Base-by-base conservation (phyloP, 2,888 invertebrate genomes). In the Sicus ferrugineus region DNA sequence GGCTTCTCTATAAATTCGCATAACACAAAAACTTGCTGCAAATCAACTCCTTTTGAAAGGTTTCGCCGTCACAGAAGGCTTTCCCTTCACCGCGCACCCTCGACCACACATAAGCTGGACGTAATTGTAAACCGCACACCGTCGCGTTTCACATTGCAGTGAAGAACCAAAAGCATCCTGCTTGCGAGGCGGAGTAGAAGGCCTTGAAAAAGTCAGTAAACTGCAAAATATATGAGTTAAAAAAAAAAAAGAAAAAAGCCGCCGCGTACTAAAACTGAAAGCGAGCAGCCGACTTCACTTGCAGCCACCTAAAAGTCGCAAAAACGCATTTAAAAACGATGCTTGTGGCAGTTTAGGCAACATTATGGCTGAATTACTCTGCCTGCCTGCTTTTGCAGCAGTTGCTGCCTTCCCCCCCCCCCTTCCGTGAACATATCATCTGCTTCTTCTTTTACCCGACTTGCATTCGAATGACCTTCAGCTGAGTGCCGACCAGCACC, bases 391-490 rank as follows among this genome's bases (percentile, higher is more conserved):
- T 5, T 46, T 34, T 5, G n/a, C 46, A 11, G 46, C 2, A 4
- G n/a, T 52, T 23, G 50, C 23, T 23, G 11, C 23, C 21, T 19
- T 52, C 6, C 50, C 50, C 23, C 23, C 23, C 23, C 50, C 23
- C 6, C 9, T 6, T 52, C 50, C 7, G 14, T 9, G 23, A n/a
- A n/a, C n/a, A n/a, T n/a, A n/a, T n/a, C n/a, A n/a, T n/a, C 6
- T 46, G 19, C 19, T 52, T 23, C 9, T 7, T 2, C 21, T 52
- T 3, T 23, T 52, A 52, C 50, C n/a, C 23, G 48, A 48, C 21
- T 16, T 48, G 48, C n/a, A 14, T 19, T 26, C 26, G 54, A 26
- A 26, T 54, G 54, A 54, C 54, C 54, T 54, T 54, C 54, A 54
- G 28, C 54, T 26, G 16, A 1, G 21, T 21, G 21, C n/a, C 21